Evolutionary conservation across 2,888 invertebrate species (phyloP), one percentile per base, ranked within the genome.

Genomic region (Mechanitis messenoides): DNA sequence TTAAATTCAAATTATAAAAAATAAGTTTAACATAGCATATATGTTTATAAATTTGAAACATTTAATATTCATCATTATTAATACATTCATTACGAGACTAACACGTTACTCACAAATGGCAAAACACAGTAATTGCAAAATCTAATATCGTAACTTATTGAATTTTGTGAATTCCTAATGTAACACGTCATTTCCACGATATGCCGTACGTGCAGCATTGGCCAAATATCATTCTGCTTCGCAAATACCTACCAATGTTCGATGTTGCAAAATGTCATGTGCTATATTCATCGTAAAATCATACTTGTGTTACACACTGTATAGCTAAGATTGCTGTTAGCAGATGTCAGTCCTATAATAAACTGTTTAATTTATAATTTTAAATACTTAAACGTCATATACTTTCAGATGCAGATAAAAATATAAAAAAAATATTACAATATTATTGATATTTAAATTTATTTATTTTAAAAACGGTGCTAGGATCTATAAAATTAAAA

Each of bases 81-180:
- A 20, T 20, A 20, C 20, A 20, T 20, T 20, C 20, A 20, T 20
- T 20, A 20, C 20, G 20, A 20, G 20, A 20, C 20, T 20, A 20
- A 20, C 20, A 20, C 20, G 20, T 20, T 28, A 20, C n/a, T 47
- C 20, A 47, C 28, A 5, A 20, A 6, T 6, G 11, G 47, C 3
- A 6, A 47, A 7, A 50, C 7, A 31, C 31, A 7, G 9, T 31
- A 50, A 50, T 31, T 50, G 31, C 50, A 31, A 28, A 50, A 50
- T 31, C 11, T 31, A 50, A 50, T 50, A 31, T 38, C 55, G 11
- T 47, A 59, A 55, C 55, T 45, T 59, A 59, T 59, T 59, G 47
- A 38, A 59, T 59, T 31, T 35, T 59, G 31, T 59, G 59, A 59
- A 55, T 59, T 55, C 59, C 54, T 59, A 59, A 59, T 55, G 31